Base-by-base conservation (phyloP, 2,113 vertebrate species). In the Proterorhinus semilunaris region DNA sequence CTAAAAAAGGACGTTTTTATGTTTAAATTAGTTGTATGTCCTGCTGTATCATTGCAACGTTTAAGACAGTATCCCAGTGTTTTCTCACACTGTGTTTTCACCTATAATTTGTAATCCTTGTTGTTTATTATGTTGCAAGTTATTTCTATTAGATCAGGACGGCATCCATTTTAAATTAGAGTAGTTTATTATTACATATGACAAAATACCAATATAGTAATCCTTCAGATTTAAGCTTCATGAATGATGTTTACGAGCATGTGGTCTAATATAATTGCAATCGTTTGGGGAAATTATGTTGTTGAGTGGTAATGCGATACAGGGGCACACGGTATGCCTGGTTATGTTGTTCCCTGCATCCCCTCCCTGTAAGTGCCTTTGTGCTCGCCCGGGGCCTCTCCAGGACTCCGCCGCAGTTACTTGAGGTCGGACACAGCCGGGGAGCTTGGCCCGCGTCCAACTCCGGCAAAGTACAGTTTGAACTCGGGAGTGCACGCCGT, bases 241-340 rank as follows among this genome's bases (percentile, higher is more conserved):
- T 36, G 50, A 53, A 74, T 49, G 55, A 55, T 46, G 66, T 47
- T 10, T 44, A 57, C 68, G 66, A 59, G 61, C 68, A 36, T 47
- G 1, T 57, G 1, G 50, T 68, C 58, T 55, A 44, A 44, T 61
- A 17, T 46, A 54, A 69, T 17, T 47, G 43, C 69, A 49, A 52
- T 75, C 68, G 61, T 43, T 62, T n/a, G 17, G 51, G 52, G 66
- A 59, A 67, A 73, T 11, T 68, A 58, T 5, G 9, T 82, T 87
- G n/a, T 75, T 62, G 47, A 74, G 55, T 66, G 53, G 52, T 73
- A 69, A 77, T 88, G 83, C 82, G 44, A 85, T 83, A 76, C 66
- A 71, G 80, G 70, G 78, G 69, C 62, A 27, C 78, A 78, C 83
- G 27, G 27, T 36, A 36, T 36, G 83, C 76, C 78, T 6, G 75